A percentile compares a stretch with the other conserved stretches of the same genome.
Conservation (phyloP, 1,140 invertebrate species). For the Plutomurus gul region DNA sequence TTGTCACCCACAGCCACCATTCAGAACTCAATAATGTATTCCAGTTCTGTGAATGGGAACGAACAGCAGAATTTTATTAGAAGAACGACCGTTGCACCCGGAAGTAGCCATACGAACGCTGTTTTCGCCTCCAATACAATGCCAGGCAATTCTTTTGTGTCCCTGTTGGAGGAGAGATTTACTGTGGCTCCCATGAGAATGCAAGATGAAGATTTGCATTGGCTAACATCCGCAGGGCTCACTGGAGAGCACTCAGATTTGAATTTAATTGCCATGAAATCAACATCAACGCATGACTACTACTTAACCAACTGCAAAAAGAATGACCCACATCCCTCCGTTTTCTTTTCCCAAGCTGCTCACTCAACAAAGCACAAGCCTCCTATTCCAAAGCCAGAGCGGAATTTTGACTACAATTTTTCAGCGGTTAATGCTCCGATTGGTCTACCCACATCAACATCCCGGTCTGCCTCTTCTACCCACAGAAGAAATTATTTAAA, state of each 20-base stretch:
- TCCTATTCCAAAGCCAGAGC: neutral
- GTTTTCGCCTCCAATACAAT: neutral
- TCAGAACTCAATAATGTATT: constrained; percentile 17
- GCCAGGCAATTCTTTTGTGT: neutral
- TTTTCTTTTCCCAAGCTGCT: constrained; percentile 5
- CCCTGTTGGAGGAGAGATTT: neutral
- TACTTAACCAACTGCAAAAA: constrained; percentile 2
- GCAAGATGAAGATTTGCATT: neutral
- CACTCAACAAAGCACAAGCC: neutral
- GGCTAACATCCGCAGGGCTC: neutral
- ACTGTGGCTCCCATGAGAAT: constrained; percentile 5
- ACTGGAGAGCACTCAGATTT: neutral
- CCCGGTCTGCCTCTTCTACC: neutral
- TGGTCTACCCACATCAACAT: neutral
- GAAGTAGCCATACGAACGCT: neutral
- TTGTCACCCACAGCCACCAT: neutral
- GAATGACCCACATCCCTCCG: neutral
- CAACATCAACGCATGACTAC: neutral
- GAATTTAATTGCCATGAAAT: constrained; percentile 7
- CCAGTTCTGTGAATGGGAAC: neutral
- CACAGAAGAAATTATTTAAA: neutral
- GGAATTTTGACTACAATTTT: neutral
- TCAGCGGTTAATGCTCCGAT: constrained; percentile 2
- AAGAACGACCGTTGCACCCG: neutral
- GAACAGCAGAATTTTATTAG: constrained; percentile 3